Base-by-base conservation (phyloP, 1,140 invertebrate species). In the Apis laboriosa region DNA sequence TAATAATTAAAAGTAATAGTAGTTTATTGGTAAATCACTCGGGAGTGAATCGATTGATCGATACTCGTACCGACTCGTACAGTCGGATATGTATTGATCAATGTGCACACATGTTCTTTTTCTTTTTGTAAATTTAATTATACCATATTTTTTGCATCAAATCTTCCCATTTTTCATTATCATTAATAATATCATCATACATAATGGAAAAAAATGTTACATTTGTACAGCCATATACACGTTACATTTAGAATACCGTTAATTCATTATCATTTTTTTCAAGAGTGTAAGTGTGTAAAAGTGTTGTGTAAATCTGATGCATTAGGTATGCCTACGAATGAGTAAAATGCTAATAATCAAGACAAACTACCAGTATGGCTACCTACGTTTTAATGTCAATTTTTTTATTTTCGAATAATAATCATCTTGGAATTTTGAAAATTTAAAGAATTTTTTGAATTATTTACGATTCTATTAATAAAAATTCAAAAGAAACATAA, bases 161-260 rank as follows among this genome's bases (percentile, higher is more conserved):
- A 91, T 89, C 83, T 88, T 89, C 83, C 80, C 73, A 87, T 91
- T 83, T 84, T 91, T 88, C 85, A 85, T 84, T 71, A 81, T 87
- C 68, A 75, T 86, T 78, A 86, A 86, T 86, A 88, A 86, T 86
- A 88, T 92, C 91, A 91, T 92, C 92, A 92, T 93, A 93, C 91
- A 92, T 91, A 93, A 93, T 93, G 91, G 92, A 93, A 93, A 93
- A 93, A 93, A 93, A 93, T 93, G 92, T 93, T 93, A 93, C 92
- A 93, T 93, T 93, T 93, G 92, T 93, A 93, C 92, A 93, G 91
- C 92, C 92, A 93, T 93, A 93, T 93, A 93, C 91, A 93, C 90
- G 90, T 92, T 93, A 93, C 92, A 93, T 93, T 92, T 93, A 93
- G 92, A 93, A 93, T 93, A 93, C 89, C 89, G 86, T 93, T 92